phyloP scores from a whole-genome alignment of 1,140 invertebrate genomes.

The Gonatopus flavifemur region DNA sequence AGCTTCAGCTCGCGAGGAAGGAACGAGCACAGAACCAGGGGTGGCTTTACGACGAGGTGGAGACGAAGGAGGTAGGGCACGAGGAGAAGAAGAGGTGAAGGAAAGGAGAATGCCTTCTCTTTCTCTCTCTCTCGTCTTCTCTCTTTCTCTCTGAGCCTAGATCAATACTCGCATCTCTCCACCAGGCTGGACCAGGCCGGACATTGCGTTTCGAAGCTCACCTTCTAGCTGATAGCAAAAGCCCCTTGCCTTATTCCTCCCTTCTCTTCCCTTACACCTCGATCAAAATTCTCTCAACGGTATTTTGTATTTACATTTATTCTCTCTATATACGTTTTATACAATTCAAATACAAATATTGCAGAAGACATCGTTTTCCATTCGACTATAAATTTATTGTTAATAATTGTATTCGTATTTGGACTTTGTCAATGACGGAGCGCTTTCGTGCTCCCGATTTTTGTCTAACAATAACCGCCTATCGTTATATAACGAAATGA shows the following conservation, averaged over 20 bases:
- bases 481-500: too few relatives aligned
- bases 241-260: slow-evolving; percentile 17
- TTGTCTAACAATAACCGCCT: too few relatives aligned
- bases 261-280: slow-evolving; percentile 12
- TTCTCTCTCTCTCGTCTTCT: too few relatives aligned
- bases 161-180: slow-evolving; percentile 60
- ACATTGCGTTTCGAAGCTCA: slow-evolving; percentile 54
- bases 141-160: slow-evolving; percentile 43
- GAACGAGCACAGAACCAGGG: slow-evolving; percentile 48
- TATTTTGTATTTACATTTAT: too few relatives aligned
- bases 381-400: too few relatives aligned
- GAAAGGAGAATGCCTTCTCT: slow-evolving; percentile 13
- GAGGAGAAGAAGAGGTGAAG: slow-evolving; percentile 35
- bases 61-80: slow-evolving; percentile 45
- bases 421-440: too few relatives aligned
- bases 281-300: not conserved
- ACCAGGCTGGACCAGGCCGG: slow-evolving; percentile 56
- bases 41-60: slow-evolving; percentile 40
- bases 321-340: too few relatives aligned
- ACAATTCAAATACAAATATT: too few relatives aligned
- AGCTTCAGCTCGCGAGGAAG: slow-evolving; percentile 24
- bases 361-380: too few relatives aligned
- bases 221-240: slow-evolving; percentile 34
- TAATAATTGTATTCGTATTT: too few relatives aligned
- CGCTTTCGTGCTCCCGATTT: too few relatives aligned